Evolutionary conservation across 2,888 invertebrate species (phyloP).

Genomic region (Apotomis turbidana): DNA sequence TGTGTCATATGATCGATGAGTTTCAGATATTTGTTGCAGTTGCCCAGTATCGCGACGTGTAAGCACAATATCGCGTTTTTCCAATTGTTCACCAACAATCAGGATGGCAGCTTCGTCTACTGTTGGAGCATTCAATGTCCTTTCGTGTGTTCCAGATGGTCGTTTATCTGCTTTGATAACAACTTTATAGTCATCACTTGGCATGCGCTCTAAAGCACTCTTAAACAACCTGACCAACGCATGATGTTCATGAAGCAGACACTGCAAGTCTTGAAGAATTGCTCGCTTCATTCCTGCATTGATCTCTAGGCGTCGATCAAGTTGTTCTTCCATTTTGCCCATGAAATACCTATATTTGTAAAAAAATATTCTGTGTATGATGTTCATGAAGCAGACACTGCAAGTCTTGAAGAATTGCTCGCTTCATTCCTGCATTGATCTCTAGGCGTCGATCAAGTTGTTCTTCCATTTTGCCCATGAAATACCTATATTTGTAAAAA

Average conservation of each 20-base stretch:
- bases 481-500: slow-evolving; percentile 48
- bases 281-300: slow-evolving; percentile 46
- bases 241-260: slow-evolving; percentile 50
- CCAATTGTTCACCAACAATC: slow-evolving; percentile 49
- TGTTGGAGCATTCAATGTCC: slow-evolving; percentile 46
- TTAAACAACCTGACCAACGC: slow-evolving; percentile 48
- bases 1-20: slow-evolving; percentile 3
- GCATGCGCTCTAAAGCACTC: slow-evolving; percentile 46
- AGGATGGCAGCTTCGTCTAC: slow-evolving; percentile 51
- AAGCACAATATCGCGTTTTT: slow-evolving; percentile 43
- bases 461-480: slow-evolving; percentile 46
- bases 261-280: slow-evolving; percentile 49
- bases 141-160: slow-evolving; percentile 39
- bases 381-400: slow-evolving; percentile 50
- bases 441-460: slow-evolving; percentile 43
- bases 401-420: slow-evolving; percentile 49
- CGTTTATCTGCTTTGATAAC: slow-evolving; percentile 40
- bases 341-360: slow-evolving; percentile 52
- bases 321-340: slow-evolving; percentile 45
- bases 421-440: slow-evolving; percentile 45
- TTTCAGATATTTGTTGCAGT: background rate
- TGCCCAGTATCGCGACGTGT: background rate
- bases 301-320: slow-evolving; percentile 42
- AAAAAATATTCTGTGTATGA: slow-evolving; percentile 27
- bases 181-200: slow-evolving; percentile 51